A percentile compares a stretch with the other conserved stretches of the same genome.
phyloP scores from a whole-genome alignment of 2,113 vertebrate species.

The Jacana jacana region DNA sequence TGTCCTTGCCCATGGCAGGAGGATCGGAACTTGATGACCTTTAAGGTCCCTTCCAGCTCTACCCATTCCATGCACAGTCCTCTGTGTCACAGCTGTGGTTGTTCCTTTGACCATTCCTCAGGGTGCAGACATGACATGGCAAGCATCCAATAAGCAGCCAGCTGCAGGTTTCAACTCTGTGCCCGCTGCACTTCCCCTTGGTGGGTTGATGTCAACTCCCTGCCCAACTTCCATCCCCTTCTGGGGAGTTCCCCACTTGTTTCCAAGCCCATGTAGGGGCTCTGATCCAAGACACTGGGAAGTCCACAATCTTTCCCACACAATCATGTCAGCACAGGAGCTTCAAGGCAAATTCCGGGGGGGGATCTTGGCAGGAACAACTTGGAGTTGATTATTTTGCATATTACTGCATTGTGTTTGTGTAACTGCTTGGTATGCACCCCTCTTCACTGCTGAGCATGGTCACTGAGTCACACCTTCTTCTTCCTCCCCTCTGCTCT shows the following conservation, averaged over 20 bases:
- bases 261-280: not conserved
- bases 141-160: not conserved
- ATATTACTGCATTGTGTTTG: not conserved
- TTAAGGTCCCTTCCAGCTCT: not conserved
- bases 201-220: not conserved
- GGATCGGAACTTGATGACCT: not conserved
- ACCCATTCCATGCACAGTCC: not conserved
- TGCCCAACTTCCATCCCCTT: not conserved
- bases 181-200: fast-evolving
- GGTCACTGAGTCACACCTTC: not conserved
- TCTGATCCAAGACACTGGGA: not conserved
- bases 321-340: fast-evolving
- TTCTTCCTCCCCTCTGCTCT: not conserved
- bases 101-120: not conserved
- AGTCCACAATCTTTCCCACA: fast-evolving
- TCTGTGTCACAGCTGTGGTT: not conserved
- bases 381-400: not conserved
- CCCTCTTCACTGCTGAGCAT: not conserved
- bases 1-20: not conserved
- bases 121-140: fast-evolving
- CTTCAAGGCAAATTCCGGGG: not conserved
- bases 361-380: not conserved
- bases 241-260: fast-evolving
- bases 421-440: not conserved
- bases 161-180: not conserved